phyloP scores from a whole-genome alignment of 2,888 invertebrate genomes.

The Ametastegia equiseti region DNA sequence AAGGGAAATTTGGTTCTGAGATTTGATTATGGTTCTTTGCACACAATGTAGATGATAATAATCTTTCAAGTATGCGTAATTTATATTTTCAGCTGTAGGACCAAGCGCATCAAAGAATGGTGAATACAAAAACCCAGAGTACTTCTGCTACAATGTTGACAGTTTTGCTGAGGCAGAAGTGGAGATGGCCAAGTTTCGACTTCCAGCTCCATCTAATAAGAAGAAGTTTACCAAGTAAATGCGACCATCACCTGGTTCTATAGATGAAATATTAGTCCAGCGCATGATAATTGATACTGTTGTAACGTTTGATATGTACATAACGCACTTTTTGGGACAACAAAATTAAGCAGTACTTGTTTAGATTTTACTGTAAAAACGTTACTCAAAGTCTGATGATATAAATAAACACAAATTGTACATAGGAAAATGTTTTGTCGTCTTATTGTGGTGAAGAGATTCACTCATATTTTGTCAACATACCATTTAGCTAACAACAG shows the following conservation, averaged over 20 bases:
- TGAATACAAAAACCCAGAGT: conserved; percentile 92
- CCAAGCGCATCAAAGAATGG: conserved; percentile 85
- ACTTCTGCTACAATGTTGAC: conserved; percentile 87
- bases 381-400: neutral
- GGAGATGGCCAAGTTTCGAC: conserved; percentile 88
- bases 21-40: conserved; percentile 12
- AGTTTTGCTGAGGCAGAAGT: conserved; percentile 92
- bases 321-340: neutral
- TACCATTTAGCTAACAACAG: neutral
- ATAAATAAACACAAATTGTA: conserved; percentile 27
- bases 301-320: neutral
- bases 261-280: neutral
- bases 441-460: neutral
- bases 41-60: neutral
- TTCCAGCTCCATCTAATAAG: conserved; percentile 86
- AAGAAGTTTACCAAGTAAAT: conserved; percentile 57
- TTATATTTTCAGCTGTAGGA: conserved; percentile 79
- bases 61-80: neutral
- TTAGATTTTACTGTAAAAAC: neutral
- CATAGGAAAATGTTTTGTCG: neutral
- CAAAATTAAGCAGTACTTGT: neutral
- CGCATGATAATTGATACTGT: neutral
- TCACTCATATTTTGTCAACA: neutral
- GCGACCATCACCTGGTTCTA: neutral
- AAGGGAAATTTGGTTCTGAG: neutral